Evolutionary conservation across 2,797 vertebrate species (phyloP).

Genomic region (Rachycentron canadum): DNA sequence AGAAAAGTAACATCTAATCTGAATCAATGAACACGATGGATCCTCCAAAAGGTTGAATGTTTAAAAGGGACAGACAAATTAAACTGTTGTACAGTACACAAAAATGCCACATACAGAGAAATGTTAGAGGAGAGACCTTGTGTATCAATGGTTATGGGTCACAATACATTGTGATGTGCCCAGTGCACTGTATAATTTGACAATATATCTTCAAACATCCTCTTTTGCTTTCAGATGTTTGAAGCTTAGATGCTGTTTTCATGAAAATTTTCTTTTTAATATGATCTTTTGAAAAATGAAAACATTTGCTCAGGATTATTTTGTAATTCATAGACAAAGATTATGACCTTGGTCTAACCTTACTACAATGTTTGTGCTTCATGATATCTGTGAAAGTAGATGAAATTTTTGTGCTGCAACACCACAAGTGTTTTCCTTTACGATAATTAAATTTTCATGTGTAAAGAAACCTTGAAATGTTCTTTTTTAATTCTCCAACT

Average conservation of each 20-base stretch:
- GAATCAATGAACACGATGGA: slow-evolving; percentile 6
- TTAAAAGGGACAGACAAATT: background rate
- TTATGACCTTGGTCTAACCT: background rate
- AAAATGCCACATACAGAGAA: background rate
- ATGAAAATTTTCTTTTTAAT: background rate
- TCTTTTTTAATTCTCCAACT: slow-evolving; percentile 3
- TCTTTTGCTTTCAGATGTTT: background rate
- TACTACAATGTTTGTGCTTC: background rate
- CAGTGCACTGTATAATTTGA: background rate
- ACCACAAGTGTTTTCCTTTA: background rate
- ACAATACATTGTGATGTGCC: background rate
- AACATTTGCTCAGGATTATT: background rate
- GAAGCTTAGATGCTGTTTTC: background rate
- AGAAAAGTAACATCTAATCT: slow-evolving; percentile 6
- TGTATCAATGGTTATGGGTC: background rate
- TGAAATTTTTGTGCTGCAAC: background rate
- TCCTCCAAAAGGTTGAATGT: slow-evolving; percentile 24
- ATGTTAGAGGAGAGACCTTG: background rate
- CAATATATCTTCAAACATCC: background rate
- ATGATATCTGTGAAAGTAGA: background rate
- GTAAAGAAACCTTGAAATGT: background rate
- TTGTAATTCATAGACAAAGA: slow-evolving; percentile 3
- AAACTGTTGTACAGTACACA: background rate
- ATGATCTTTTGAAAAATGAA: background rate
- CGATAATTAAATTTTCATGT: background rate